Evolutionary conservation across 2,797 vertebrate species (phyloP).

Genomic region (Graptemys geographica): DNA sequence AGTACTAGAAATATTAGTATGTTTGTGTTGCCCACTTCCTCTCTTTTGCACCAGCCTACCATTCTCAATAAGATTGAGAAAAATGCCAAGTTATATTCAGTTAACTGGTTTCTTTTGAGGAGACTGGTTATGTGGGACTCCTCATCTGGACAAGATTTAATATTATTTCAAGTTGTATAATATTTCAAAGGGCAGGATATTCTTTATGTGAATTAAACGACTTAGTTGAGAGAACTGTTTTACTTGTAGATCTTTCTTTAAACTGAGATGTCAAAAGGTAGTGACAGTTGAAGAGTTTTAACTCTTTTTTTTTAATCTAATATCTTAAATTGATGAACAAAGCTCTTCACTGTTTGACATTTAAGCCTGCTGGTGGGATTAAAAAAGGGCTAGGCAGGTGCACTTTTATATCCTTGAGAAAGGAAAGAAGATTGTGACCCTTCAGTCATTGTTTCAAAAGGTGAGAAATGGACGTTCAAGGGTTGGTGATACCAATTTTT

Average conservation of each 20-base stretch:
- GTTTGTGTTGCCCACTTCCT: background rate
- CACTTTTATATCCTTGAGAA: background rate
- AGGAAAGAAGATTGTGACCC: background rate
- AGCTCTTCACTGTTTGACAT: background rate
- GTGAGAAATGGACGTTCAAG: background rate
- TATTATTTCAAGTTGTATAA: constrained; percentile 37
- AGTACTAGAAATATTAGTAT: background rate
- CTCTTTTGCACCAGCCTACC: background rate
- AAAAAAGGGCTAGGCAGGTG: background rate
- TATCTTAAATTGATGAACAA: background rate
- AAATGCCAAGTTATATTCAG: constrained; percentile 46
- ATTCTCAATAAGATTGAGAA: constrained; percentile 28
- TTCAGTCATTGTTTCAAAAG: background rate
- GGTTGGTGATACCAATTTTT: background rate
- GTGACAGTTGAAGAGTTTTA: constrained; percentile 27
- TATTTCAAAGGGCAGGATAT: constrained; percentile 51
- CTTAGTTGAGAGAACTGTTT: constrained; percentile 54
- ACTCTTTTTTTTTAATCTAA: background rate
- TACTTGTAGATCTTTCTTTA: constrained; percentile 49
- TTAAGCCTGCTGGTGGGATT: background rate
- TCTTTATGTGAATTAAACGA: constrained; percentile 37
- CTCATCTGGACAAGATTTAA: constrained; percentile 66
- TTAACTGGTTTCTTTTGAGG: constrained; percentile 53
- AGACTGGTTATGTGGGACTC: constrained; percentile 48
- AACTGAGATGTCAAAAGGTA: constrained; percentile 26